Evolutionary conservation across 1,140 invertebrate genomes (phyloP).

Genomic region (Anadara kagoshimensis): DNA sequence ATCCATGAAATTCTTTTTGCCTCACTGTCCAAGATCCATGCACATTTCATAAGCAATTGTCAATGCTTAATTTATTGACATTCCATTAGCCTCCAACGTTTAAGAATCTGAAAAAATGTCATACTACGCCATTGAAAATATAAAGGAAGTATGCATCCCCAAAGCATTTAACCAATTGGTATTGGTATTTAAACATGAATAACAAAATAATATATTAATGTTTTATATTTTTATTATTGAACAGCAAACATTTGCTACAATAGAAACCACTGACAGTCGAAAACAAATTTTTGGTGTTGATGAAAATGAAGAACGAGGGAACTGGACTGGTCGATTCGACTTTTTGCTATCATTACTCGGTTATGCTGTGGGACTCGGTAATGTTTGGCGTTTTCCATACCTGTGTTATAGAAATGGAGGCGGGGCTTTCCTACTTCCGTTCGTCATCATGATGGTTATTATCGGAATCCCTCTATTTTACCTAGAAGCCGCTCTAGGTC

Average conservation of each 20-base stretch:
- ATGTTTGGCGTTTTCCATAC: conserved; percentile 94
- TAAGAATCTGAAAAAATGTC: no score
- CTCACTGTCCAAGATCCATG: no score
- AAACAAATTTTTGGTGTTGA: conserved; percentile 57
- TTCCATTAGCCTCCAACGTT: no score
- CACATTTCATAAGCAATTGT: no score
- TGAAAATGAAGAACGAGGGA: conserved; percentile 80
- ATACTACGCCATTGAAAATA: no score
- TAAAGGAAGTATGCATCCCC: no score
- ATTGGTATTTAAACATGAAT: no score
- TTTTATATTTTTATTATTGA: background rate
- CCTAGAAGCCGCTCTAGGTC: conserved; percentile 85
- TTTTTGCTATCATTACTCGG: conserved; percentile 92
- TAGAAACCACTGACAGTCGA: conserved; percentile 39
- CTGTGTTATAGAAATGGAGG: conserved; percentile 72
- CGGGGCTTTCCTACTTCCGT: conserved; percentile 83
- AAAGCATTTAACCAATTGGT: no score
- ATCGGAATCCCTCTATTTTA: conserved; percentile 84
- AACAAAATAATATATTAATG: background rate
- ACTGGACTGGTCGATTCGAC: conserved; percentile 92
- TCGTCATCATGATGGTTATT: conserved; percentile 78
- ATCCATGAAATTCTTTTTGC: no score
- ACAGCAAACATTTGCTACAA: conserved; percentile 42
- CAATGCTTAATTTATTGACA: no score
- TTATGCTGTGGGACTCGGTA: conserved; percentile 90